A percentile compares a stretch with the other conserved stretches of the same genome.
Conservation (phyloP, 2,113 vertebrate genomes). For the Hystrix cristata region DNA sequence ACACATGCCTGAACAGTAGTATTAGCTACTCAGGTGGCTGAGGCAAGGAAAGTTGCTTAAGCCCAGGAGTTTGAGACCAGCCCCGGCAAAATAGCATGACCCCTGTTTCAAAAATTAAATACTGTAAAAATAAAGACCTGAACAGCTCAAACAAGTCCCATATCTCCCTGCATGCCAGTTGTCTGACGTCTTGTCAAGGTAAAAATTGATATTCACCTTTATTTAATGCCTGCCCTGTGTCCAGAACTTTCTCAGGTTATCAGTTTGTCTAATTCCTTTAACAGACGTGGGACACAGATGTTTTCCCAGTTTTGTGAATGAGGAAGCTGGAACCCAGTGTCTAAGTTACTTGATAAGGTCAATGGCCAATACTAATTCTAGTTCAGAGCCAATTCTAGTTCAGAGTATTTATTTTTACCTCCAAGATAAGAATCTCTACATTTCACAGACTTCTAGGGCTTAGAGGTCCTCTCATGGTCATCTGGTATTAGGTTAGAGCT, state of each 20-base stretch:
- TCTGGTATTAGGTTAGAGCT: constrained; percentile 2
- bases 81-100: no score
- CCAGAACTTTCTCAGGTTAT: background rate
- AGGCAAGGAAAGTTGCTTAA: background rate
- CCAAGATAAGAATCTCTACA: background rate
- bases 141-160: constrained; percentile 9
- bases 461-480: background rate
- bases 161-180: background rate
- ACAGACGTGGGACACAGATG: background rate
- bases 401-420: background rate
- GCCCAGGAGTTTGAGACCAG: background rate
- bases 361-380: background rate
- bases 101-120: background rate
- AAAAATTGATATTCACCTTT: background rate
- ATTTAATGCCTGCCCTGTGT: background rate
- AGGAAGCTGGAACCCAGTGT: background rate
- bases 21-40: background rate
- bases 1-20: background rate
- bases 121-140: background rate
- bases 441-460: background rate
- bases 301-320: background rate
- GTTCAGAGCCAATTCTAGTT: background rate
- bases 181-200: background rate
- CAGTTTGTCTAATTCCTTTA: background rate
- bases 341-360: background rate